phyloP scores from a whole-genome alignment of 35 echinoderm and acorn worm genomes.

The Hemicentrotus pulcherrimus region DNA sequence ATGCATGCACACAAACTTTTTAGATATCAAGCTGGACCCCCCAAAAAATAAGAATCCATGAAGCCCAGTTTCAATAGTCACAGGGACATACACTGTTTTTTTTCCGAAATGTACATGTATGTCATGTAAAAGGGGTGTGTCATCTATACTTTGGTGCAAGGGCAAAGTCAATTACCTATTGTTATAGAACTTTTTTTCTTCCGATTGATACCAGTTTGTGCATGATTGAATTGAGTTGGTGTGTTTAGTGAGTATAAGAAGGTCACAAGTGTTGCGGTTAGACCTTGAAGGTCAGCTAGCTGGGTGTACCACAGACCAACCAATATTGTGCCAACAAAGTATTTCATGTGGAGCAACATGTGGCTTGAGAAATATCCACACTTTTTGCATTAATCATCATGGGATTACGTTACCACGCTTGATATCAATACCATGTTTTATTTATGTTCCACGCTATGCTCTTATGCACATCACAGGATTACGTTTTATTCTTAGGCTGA shows the following conservation, averaged over 20 bases:
- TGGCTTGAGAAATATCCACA: background rate
- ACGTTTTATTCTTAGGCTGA: background rate
- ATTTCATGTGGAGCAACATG: background rate
- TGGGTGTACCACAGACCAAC: background rate
- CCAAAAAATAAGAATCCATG: too few species aligned
- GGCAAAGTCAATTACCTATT: background rate
- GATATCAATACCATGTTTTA: background rate
- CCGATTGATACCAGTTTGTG: background rate
- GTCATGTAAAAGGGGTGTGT: background rate
- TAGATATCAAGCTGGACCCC: too few species aligned
- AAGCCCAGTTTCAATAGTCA: background rate
- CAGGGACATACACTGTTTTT: background rate
- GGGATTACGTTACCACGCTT: background rate
- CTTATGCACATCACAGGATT: background rate
- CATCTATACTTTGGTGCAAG: background rate
- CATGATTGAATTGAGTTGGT: slow-evolving; percentile 3
- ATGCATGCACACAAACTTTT: too few species aligned
- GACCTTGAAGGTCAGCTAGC: background rate
- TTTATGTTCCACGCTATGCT: background rate
- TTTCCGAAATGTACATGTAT: background rate
- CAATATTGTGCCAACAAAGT: background rate
- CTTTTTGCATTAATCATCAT: background rate
- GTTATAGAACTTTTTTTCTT: background rate
- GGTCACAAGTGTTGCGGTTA: background rate
- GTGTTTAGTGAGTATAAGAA: background rate